phyloP scores from a whole-genome alignment of 2,113 vertebrate genomes.

The Anoura caudifer region DNA sequence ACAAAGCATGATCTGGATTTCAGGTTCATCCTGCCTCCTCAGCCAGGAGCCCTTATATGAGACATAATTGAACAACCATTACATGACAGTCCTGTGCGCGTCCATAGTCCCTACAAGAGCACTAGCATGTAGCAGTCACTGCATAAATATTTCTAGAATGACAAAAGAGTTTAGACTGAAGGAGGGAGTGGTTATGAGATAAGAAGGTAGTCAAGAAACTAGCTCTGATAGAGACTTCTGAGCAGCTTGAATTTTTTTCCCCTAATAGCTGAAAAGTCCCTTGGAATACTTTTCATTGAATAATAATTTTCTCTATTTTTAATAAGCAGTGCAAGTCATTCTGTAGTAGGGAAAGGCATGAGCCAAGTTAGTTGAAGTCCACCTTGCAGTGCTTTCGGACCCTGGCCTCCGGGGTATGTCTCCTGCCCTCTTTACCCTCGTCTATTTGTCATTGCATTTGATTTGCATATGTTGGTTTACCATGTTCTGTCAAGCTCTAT shows the following conservation, averaged over 20 bases:
- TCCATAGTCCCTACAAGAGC: not conserved
- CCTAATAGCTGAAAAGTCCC: not conserved
- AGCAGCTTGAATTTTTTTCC: not conserved
- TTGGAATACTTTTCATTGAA: not conserved
- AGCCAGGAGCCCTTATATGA: not conserved
- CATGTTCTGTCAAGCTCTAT: not conserved
- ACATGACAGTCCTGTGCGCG: not conserved
- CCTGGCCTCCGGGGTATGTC: not conserved
- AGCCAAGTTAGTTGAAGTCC: not conserved
- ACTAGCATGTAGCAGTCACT: not conserved
- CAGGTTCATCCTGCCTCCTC: not conserved
- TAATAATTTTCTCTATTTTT: constrained; percentile 10
- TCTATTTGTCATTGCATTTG: constrained; percentile 13
- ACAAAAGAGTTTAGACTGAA: not conserved
- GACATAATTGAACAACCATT: not conserved
- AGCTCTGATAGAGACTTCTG: not conserved
- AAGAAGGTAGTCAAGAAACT: not conserved
- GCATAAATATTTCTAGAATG: constrained; percentile 6
- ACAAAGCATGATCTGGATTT: not conserved
- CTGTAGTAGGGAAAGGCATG: not conserved
- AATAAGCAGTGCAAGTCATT: not conserved
- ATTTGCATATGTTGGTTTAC: not conserved
- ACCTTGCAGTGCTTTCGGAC: not conserved
- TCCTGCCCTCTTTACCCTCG: not conserved
- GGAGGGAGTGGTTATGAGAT: not conserved